These are phyloP conservation scores for Spodoptera picta DNA, from an alignment of 2,888 invertebrate genomes.

Conservation along the genomic window DNA sequence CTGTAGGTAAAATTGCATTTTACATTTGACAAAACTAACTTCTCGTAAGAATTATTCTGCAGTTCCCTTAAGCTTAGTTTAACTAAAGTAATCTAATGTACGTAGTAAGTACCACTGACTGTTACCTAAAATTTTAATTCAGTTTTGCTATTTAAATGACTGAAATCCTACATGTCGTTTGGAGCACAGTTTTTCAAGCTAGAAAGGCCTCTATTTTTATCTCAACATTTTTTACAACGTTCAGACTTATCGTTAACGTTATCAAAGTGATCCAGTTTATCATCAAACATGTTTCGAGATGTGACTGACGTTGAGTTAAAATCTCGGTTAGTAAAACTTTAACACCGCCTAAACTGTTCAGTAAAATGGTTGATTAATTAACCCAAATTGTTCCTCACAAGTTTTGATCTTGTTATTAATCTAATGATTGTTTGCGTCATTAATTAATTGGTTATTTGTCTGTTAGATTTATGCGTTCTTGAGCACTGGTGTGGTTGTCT, in stretches of 20 bases:
- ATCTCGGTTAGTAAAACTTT: conserved; percentile 39
- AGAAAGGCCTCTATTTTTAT: conserved; percentile 14
- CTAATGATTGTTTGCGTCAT: conserved; percentile 26
- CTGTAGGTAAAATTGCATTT: too few species aligned
- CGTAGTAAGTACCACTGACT: not conserved
- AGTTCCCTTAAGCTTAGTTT: not conserved
- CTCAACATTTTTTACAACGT: conserved; percentile 9
- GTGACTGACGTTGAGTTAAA: conserved; percentile 33
- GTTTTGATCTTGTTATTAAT: conserved; percentile 42
- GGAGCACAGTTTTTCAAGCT: conserved; percentile 1
- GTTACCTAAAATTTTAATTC: conserved; percentile 5
- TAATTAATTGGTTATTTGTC: conserved; percentile 11
- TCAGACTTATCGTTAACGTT: conserved; percentile 29
- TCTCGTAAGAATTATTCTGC: not conserved
- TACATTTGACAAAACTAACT: conserved; percentile 8
- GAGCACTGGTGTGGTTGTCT: too few species aligned
- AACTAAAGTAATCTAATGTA: not conserved
- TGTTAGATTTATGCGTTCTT: conserved; percentile 9
- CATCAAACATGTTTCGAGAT: conserved; percentile 34
- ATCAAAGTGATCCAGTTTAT: conserved; percentile 40
- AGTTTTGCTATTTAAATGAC: conserved; percentile 1
- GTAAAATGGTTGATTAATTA: conserved; percentile 42
- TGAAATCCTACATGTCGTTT: conserved; percentile 6
- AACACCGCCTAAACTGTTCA: conserved; percentile 38
- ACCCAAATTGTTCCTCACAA: conserved; percentile 28